Evolutionary conservation across 23 tunicate genomes (phyloP).

Genomic region (Clavelina lepadiformis): DNA sequence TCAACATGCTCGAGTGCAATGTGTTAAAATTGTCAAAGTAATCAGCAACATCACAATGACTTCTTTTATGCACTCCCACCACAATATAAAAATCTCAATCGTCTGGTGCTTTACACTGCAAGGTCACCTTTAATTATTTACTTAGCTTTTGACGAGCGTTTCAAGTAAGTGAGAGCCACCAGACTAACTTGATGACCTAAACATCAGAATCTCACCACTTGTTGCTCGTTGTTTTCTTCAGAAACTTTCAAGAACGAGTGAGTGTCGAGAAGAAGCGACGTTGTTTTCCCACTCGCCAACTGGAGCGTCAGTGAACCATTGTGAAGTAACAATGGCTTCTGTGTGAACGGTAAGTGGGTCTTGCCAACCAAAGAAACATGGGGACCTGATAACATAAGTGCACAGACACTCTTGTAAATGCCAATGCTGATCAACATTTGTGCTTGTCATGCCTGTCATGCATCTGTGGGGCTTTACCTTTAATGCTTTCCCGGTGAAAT

Average conservation of each 20-base stretch:
- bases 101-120: not conserved
- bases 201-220: not conserved
- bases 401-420: too few species aligned
- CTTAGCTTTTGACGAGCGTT: not conserved
- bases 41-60: too few species aligned
- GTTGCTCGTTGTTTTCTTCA: slow-evolving; percentile 5
- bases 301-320: slow-evolving; percentile 78
- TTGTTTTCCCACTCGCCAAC: slow-evolving; percentile 72
- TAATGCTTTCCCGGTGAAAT: slow-evolving; percentile 54
- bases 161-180: not conserved
- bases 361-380: slow-evolving; percentile 55
- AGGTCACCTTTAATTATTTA: not conserved
- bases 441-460: slow-evolving; percentile 26
- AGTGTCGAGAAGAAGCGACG: slow-evolving; percentile 65
- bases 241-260: slow-evolving; percentile 48
- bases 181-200: not conserved
- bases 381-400: slow-evolving; percentile 57
- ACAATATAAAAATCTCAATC: too few species aligned
- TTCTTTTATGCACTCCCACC: too few species aligned
- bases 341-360: slow-evolving; percentile 78
- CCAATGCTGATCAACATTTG: not conserved
- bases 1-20: too few species aligned
- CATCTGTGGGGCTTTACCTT: slow-evolving; percentile 59
- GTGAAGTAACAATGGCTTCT: slow-evolving; percentile 66
- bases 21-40: too few species aligned